Conservation (phyloP, 2,888 invertebrate genomes). For the Lycophotia porphyrea region DNA sequence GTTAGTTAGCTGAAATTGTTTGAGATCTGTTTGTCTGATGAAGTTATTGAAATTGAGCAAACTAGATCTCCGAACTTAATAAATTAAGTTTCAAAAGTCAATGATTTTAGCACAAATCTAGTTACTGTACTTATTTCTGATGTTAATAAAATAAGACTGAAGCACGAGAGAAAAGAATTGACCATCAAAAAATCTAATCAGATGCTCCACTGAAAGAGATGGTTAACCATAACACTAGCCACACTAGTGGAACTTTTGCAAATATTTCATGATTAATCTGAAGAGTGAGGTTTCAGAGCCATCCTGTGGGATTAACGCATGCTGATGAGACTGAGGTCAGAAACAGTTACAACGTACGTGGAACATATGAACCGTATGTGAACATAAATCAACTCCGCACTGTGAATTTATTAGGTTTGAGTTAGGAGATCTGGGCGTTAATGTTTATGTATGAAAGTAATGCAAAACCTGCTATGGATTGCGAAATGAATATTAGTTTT, state of each 20-base stretch:
- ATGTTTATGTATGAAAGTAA: constrained; percentile 46
- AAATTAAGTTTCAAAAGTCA: constrained; percentile 28
- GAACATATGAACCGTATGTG: constrained; percentile 82
- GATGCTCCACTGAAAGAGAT: not conserved
- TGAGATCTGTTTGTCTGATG: constrained; percentile 25
- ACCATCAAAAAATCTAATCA: not conserved
- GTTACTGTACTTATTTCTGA: not conserved
- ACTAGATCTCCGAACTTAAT: constrained; percentile 13
- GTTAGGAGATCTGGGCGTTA: constrained; percentile 64
- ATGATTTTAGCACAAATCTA: not conserved
- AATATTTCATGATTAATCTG: constrained; percentile 64
- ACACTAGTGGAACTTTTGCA: constrained; percentile 22
- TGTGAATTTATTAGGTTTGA: constrained; percentile 71
- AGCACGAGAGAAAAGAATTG: too few species aligned
- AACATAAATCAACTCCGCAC: constrained; percentile 85
- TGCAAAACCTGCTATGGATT: constrained; percentile 29
- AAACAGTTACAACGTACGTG: constrained; percentile 82
- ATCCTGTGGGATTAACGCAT: constrained; percentile 79
- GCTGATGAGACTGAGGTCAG: constrained; percentile 85
- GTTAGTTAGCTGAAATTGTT: constrained; percentile 27
- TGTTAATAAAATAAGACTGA: constrained; percentile 9
- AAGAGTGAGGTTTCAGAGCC: constrained; percentile 64
- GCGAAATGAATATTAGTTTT: constrained; percentile 40
- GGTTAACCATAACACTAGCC: not conserved
- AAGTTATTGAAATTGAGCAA: constrained; percentile 39